Base-by-base conservation (phyloP, 2,888 invertebrate species). In the Hypercompe scribonia region DNA sequence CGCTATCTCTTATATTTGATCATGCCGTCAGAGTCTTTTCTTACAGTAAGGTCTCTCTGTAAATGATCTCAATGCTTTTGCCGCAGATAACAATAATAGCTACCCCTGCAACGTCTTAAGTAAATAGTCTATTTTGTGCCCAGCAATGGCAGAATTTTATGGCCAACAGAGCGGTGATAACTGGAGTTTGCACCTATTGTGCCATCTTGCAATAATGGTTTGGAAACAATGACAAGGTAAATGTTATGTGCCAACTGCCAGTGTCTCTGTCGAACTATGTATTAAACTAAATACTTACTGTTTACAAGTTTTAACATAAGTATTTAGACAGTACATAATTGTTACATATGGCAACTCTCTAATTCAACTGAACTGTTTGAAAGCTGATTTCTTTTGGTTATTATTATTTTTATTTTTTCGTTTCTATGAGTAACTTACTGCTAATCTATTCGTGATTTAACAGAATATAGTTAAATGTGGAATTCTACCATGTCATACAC, bases 61-160 rank as follows among this genome's bases (percentile, higher is more conserved):
- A 77, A 82, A 80, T 78, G 81, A 81, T 79, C 72, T 74, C 76
- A 79, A 84, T 75, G 80, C 77, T 78, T 82, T 83, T 75, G 58
- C 65, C 78, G 77, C 75, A 81, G 80, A 78, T 82, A 81, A 76
- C 75, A 80, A 76, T 78, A 84, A 76, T 78, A 76, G 73, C 70
- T 76, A 54, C 81, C 74, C 65, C 46, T 65, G 58, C 76, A 82
- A 71, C 68, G 74, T 78, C 71, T 79, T 36, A 46, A 75, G 75
- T 74, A 77, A 83, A 83, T 82, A 82, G 65, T 76, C 65, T 81
- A 75, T 78, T 82, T 75, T 71, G 75, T 81, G 73, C 63, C 73
- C 68, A 77, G 66, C 72, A 54, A 73, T 82, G 81, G 82, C 79
- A 81, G 79, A 75, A 72, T 73, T 82, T 82, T 82, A 83, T 82